These are phyloP conservation scores for Poeciliopsis turneri DNA, from an alignment of 2,797 vertebrate species.

Conservation along the genomic window DNA sequence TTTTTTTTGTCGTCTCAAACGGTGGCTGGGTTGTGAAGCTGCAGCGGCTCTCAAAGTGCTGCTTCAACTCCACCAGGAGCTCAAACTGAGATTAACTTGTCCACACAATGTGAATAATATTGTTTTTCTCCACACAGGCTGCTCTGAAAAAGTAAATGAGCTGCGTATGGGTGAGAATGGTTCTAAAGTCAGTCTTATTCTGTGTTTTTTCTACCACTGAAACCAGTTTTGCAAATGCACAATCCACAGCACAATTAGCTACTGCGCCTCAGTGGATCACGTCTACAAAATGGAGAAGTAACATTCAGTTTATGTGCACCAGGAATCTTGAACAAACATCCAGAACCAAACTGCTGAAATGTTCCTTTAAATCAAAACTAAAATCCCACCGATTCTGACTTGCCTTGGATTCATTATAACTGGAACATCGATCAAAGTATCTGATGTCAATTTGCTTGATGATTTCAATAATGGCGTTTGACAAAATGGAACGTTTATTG, in stretches of 20 bases:
- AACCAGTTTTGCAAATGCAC: slow-evolving; percentile 6
- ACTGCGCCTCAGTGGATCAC: neutral
- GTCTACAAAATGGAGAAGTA: too few species aligned
- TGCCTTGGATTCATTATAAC: neutral
- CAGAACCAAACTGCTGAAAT: too few species aligned
- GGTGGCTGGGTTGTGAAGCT: neutral
- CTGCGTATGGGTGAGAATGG: neutral
- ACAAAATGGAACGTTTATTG: neutral
- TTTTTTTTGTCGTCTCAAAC: neutral
- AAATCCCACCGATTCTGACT: too few species aligned
- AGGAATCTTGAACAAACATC: too few species aligned
- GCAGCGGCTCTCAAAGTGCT: neutral
- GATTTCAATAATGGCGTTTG: neutral
- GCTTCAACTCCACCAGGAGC: neutral
- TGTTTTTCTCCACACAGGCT: neutral
- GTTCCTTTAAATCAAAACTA: too few species aligned
- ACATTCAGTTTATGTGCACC: too few species aligned
- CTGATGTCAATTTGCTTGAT: neutral
- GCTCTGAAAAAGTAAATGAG: neutral
- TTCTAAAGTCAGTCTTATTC: neutral
- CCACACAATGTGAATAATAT: neutral
- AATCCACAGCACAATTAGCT: neutral
- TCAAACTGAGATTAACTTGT: neutral
- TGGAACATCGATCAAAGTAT: neutral
- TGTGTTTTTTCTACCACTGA: slow-evolving; percentile 13